phyloP scores from a whole-genome alignment of 1,140 invertebrate genomes.

The Batillaria attramentaria region DNA sequence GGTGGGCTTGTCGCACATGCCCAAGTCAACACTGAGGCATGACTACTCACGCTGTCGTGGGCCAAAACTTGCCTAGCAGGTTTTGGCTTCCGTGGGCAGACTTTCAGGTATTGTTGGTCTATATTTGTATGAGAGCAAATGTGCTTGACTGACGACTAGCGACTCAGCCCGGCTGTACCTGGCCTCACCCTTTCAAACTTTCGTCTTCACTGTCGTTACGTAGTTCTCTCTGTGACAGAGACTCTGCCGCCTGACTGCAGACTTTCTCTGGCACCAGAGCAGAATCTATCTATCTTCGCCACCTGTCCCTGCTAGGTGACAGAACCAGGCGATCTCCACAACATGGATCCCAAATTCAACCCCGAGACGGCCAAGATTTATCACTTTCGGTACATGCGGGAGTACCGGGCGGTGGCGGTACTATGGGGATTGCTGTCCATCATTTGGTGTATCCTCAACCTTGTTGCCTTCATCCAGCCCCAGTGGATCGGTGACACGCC shows the following conservation, averaged over 20 bases:
- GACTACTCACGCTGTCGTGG: not conserved
- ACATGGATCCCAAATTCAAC: slow-evolving; percentile 50
- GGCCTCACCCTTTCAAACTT: slow-evolving; percentile 33
- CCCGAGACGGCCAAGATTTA: slow-evolving; percentile 56
- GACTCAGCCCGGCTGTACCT: slow-evolving; percentile 8
- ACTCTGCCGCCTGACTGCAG: too few relatives aligned
- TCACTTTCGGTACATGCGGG: slow-evolving; percentile 60
- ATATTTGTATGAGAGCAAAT: slow-evolving; percentile 31
- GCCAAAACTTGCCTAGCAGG: slow-evolving; percentile 36
- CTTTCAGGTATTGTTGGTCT: slow-evolving; percentile 34
- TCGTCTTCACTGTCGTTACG: not conserved
- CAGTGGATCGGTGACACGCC: slow-evolving; percentile 90
- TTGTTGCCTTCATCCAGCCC: slow-evolving; percentile 96
- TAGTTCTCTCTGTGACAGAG: not conserved
- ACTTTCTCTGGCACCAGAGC: too few relatives aligned
- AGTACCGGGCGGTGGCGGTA: slow-evolving; percentile 90
- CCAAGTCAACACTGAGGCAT: not conserved
- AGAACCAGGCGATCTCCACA: slow-evolving; percentile 4
- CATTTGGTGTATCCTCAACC: slow-evolving; percentile 95
- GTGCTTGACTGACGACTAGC: slow-evolving; percentile 12
- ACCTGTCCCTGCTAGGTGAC: too few relatives aligned
- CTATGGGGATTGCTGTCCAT: slow-evolving; percentile 97
- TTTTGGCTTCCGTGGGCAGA: slow-evolving; percentile 21
- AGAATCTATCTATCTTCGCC: too few relatives aligned
- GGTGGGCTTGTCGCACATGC: not conserved